These are phyloP conservation scores for Garra rufa DNA, from an alignment of 2,113 vertebrate genomes.

Conservation along the genomic window DNA sequence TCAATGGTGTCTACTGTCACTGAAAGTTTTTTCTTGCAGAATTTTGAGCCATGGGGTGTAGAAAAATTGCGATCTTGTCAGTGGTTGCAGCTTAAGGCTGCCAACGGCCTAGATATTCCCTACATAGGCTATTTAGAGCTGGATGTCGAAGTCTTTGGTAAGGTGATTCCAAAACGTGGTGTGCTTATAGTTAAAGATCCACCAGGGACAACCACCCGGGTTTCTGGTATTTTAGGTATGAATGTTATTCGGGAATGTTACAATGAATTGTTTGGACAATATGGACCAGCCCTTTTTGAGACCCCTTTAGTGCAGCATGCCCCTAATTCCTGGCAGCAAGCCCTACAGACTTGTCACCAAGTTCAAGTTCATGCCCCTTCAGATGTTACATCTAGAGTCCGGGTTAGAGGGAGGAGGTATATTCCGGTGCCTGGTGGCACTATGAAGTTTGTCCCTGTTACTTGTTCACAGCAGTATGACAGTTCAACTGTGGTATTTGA, in stretches of 20 bases:
- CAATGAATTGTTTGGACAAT: slow-evolving; percentile 19
- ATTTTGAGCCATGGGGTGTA: background rate
- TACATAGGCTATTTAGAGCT: background rate
- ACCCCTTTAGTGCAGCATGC: background rate
- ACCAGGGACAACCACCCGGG: too few relatives aligned
- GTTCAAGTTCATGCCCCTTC: background rate
- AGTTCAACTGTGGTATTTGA: background rate
- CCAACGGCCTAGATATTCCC: background rate
- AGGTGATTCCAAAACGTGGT: background rate
- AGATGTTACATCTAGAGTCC: background rate
- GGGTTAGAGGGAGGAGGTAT: background rate
- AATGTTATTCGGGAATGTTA: slow-evolving; percentile 28
- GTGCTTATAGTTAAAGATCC: slow-evolving; percentile 47
- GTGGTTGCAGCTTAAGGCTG: background rate
- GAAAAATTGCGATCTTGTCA: background rate
- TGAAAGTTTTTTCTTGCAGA: background rate
- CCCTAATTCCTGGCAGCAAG: background rate
- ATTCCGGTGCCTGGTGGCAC: background rate
- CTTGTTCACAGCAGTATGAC: background rate
- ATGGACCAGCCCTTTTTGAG: slow-evolving; percentile 4
- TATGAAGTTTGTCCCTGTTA: background rate
- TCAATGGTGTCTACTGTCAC: background rate
- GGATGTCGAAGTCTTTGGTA: background rate
- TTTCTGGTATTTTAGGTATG: slow-evolving; percentile 46
- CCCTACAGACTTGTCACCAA: slow-evolving; percentile 12